phyloP scores from a whole-genome alignment of 2,888 invertebrate species.

The Flexamia atlantica region DNA sequence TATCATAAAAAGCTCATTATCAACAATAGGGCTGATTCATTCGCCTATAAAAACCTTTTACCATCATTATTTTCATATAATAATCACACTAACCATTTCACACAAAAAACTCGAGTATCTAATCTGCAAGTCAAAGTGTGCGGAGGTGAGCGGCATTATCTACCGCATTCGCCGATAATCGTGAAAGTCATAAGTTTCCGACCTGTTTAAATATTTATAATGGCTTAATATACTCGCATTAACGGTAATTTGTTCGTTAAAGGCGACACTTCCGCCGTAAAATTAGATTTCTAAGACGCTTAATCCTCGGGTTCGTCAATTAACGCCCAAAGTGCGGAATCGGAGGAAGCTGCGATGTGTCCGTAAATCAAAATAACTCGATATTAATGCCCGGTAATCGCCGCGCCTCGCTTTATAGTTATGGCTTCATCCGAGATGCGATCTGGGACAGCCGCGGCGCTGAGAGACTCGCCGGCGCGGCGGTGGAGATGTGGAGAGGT shows the following conservation, averaged over 20 bases:
- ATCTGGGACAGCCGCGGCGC: neutral
- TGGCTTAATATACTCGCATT: constrained; percentile 37
- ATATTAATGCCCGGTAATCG: constrained; percentile 48
- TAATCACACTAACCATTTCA: constrained; percentile 8
- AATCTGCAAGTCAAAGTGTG: constrained; percentile 43
- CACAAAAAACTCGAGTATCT: constrained; percentile 14
- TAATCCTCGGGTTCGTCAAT: constrained; percentile 15
- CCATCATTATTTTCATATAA: constrained; percentile 38
- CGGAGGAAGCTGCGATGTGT: constrained; percentile 22
- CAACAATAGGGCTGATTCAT: neutral
- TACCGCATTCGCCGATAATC: neutral
- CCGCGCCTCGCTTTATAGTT: constrained; percentile 37
- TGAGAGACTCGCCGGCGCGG: neutral
- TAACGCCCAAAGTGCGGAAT: constrained; percentile 42
- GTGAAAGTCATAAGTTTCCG: constrained; percentile 28
- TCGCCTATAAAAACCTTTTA: constrained; percentile 4
- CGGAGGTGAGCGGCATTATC: constrained; percentile 18
- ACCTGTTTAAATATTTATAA: constrained; percentile 51
- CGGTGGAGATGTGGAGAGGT: neutral
- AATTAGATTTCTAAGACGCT: constrained; percentile 25
- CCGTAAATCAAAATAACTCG: constrained; percentile 32
- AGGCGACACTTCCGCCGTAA: constrained; percentile 41
- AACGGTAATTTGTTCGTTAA: constrained; percentile 41
- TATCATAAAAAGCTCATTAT: neutral
- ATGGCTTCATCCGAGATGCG: constrained; percentile 48